A percentile compares a stretch with the other conserved stretches of the same genome.
Evolutionary conservation across 2,113 vertebrate genomes (phyloP).

Genomic region (Scalopus aquaticus): DNA sequence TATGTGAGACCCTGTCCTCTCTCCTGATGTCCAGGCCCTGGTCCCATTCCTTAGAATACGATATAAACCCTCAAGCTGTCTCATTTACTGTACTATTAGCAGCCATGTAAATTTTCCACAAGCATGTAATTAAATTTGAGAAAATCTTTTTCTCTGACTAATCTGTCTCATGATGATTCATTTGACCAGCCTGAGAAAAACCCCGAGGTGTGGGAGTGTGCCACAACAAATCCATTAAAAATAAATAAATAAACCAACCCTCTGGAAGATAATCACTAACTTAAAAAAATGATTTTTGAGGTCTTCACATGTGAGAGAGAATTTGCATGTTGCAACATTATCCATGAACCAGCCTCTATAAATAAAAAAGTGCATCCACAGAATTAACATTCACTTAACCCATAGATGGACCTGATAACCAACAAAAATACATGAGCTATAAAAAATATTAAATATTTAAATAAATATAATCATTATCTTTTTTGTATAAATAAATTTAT

Average conservation of each 20-base stretch:
- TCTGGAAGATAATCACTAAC: background rate
- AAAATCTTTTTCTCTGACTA: too few relatives aligned
- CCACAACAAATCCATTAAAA: background rate
- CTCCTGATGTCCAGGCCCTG: too few relatives aligned
- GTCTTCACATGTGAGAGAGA: background rate
- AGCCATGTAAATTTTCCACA: too few relatives aligned
- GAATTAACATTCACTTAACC: constrained; percentile 8
- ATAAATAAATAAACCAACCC: too few relatives aligned
- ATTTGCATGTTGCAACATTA: background rate
- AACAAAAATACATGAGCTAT: background rate
- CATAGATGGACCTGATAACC: background rate
- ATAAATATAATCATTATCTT: background rate
- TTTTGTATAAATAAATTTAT: background rate
- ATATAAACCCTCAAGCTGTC: too few relatives aligned
- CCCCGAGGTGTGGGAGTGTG: too few relatives aligned
- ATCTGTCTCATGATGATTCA: too few relatives aligned
- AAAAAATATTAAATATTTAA: background rate
- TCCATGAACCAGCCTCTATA: background rate
- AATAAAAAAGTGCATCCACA: background rate
- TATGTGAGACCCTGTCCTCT: background rate
- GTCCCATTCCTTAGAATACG: too few relatives aligned
- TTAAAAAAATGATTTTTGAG: background rate
- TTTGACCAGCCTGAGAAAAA: too few relatives aligned
- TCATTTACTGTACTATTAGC: too few relatives aligned
- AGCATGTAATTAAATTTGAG: too few relatives aligned